Conservation (phyloP, 23 tunicate genomes). For the Oikopleura vanhoeffeni region DNA sequence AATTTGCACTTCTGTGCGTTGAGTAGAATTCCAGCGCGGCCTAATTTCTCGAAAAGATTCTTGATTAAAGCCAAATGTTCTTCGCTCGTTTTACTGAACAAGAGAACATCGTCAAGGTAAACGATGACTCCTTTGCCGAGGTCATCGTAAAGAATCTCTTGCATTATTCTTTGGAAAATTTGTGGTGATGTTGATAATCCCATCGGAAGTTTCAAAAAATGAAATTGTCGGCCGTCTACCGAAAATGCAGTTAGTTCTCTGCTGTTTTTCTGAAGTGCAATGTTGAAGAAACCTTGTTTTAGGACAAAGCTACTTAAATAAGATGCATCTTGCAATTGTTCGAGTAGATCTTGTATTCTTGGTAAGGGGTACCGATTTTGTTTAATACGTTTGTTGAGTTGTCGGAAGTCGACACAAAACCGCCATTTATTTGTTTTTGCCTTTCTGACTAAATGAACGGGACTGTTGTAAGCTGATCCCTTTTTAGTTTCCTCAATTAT, state of each 20-base stretch:
- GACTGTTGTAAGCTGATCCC: not conserved
- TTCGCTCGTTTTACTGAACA: not conserved
- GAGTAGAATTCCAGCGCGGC: not conserved
- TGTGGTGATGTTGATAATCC: not conserved
- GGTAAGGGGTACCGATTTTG: not conserved
- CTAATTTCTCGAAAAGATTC: not conserved
- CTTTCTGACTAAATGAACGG: not conserved
- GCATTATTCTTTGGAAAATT: not conserved
- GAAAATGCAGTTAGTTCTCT: not conserved
- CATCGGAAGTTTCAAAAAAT: not conserved
- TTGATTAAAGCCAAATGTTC: not conserved
- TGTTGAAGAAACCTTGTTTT: constrained; percentile 15
- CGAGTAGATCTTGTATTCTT: not conserved
- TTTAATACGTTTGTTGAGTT: not conserved
- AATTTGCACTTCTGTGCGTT: not conserved
- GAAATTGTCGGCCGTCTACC: not conserved
- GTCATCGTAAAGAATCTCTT: not conserved
- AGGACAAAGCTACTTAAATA: constrained; percentile 10
- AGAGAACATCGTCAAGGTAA: not conserved
- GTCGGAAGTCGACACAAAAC: not conserved
- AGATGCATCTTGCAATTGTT: not conserved
- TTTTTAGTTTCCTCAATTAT: not conserved
- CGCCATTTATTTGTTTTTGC: not conserved
- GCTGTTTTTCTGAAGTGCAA: not conserved
- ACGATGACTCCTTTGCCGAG: not conserved